These are phyloP conservation scores for Acanthornis magna DNA, from an alignment of 2,797 vertebrate species.

Conservation along the genomic window DNA sequence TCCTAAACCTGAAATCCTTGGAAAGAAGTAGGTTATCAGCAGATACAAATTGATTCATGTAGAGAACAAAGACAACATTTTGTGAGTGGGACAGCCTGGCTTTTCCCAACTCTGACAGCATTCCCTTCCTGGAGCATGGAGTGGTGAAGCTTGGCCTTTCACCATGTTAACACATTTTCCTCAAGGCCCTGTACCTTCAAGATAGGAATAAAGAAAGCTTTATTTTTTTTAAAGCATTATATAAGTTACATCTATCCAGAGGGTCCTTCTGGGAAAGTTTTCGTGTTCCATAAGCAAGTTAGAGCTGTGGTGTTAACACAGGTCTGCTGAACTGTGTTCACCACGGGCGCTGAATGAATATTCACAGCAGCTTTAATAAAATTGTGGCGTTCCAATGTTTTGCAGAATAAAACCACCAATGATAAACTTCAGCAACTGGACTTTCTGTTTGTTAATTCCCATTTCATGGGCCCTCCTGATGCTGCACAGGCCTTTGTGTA, in stretches of 20 bases:
- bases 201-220: not conserved
- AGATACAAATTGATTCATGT: slow-evolving; percentile 29
- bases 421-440: not conserved
- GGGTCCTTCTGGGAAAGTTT: not conserved
- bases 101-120: not conserved
- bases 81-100: not conserved
- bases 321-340: not conserved
- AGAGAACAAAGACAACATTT: not conserved
- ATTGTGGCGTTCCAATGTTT: not conserved
- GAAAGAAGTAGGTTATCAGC: slow-evolving; percentile 41
- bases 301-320: not conserved
- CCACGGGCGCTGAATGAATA: not conserved
- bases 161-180: not conserved
- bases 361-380: not conserved
- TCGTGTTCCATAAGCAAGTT: not conserved
- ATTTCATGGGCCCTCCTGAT: not conserved
- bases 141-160: not conserved
- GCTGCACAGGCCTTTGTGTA: not conserved
- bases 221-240: not conserved
- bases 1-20: slow-evolving; percentile 11
- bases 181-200: not conserved
- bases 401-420: not conserved
- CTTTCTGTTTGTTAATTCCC: not conserved
- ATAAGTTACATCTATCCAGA: not conserved
- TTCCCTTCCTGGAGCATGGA: not conserved